Base-by-base conservation (phyloP, 2,888 invertebrate species). In the Theodoxus fluviatilis region DNA sequence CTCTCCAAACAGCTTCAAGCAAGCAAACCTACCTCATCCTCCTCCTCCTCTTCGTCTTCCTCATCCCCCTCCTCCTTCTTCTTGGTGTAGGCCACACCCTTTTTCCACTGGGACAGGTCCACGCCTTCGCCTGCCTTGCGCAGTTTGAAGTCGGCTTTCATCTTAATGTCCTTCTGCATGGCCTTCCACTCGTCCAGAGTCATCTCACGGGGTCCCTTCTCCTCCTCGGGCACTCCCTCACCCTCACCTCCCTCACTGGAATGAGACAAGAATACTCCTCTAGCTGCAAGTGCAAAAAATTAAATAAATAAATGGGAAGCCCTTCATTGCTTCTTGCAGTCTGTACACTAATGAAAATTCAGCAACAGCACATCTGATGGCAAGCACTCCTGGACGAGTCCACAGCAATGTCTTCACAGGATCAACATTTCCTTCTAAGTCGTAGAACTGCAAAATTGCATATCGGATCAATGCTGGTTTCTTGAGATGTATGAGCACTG, bases 101-200 rank as follows among this genome's bases (percentile, higher is more conserved):
- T 86, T 75, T 87, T 86, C 96, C 96, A 96, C 89, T 95, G 94
- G 70, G 91, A 91, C 68, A 75, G 84, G 73, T 84, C 84, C 59
- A 94, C 95, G 57, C 96, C 97, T 88, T 97, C 96, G 37, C 95
- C 96, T 69, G 96, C 94, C 88, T 96, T 95, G 71, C 97, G 92
- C 83, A 96, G 89, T 87, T 97, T 96, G 88, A 92, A 97, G 80
- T 93, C 92, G 66, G 96, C 94, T 87, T 94, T 94, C 73, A 91
- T 91, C 79, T 95, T 92, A 69, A 91, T 91, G 83, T 92, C 85
- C n/a, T 78, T 79, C 83, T 94, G 93, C 82, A 94, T 89, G 71
- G 94, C 95, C 88, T 95, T 95, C 92, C 94, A 97, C 90, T 97
- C 96, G 85, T 96, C 96, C 80, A 96, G 90, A 47, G 97, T 97